These are phyloP conservation scores for Acromyrmex echinatior DNA, from an alignment of 1,140 invertebrate species.

Conservation along the genomic window DNA sequence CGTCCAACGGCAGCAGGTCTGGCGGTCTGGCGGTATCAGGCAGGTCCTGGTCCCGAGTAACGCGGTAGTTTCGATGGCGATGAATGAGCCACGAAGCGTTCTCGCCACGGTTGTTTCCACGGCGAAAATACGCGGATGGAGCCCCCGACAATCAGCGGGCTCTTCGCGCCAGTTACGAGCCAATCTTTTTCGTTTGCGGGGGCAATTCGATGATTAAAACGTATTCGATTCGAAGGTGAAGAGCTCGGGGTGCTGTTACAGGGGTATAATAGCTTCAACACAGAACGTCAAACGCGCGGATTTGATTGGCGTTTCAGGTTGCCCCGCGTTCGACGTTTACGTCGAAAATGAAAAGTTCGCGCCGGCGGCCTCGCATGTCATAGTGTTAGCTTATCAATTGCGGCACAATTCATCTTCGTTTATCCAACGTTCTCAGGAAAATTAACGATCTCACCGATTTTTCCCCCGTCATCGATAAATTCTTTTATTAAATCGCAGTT, in stretches of 20 bases:
- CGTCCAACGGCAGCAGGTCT: constrained; percentile 29
- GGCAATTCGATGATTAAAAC: constrained; percentile 74
- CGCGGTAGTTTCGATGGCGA: constrained; percentile 65
- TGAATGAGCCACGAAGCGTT: constrained; percentile 57
- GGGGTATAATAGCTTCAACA: constrained; percentile 52
- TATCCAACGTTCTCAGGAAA: not conserved
- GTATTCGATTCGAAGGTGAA: constrained; percentile 36
- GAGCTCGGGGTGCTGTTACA: constrained; percentile 40
- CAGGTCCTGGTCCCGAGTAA: constrained; percentile 56
- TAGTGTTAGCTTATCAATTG: constrained; percentile 50
- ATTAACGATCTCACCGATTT: not conserved
- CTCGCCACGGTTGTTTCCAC: constrained; percentile 31
- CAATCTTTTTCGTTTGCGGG: constrained; percentile 64
- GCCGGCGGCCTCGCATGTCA: constrained; percentile 11
- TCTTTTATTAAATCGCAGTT: constrained; percentile 14
- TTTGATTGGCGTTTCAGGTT: constrained; percentile 64
- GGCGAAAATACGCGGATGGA: constrained; percentile 67
- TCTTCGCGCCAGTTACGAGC: constrained; percentile 67
- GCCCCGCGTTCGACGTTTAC: constrained; percentile 31
- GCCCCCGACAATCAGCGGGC: constrained; percentile 65
- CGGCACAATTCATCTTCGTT: constrained; percentile 36
- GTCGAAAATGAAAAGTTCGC: constrained; percentile 56
- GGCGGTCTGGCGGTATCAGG: constrained; percentile 67
- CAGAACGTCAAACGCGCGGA: constrained; percentile 24
- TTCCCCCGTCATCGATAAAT: not conserved